phyloP scores from a whole-genome alignment of 2,113 vertebrate species.

The Laterallus jamaicensis region DNA sequence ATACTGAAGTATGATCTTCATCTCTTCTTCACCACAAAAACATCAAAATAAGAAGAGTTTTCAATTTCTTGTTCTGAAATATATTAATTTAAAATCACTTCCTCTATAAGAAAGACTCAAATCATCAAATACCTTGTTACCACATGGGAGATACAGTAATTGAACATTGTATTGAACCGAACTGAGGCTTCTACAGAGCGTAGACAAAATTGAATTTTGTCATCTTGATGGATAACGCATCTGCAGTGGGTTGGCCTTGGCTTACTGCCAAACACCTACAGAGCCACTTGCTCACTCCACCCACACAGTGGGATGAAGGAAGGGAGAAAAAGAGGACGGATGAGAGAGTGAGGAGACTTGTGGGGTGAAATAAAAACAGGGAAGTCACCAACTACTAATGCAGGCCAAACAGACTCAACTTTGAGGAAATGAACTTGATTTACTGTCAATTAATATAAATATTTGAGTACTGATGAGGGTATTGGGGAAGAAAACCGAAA shows the following conservation, averaged over 20 bases:
- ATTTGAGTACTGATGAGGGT: neutral
- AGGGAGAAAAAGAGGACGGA: neutral
- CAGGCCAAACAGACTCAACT: neutral
- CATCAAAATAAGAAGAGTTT: neutral
- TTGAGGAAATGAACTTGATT: neutral
- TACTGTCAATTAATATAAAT: neutral
- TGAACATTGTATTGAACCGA: constrained; percentile 41
- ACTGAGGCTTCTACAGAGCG: neutral
- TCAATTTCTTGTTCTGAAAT: constrained; percentile 21
- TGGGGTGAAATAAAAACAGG: neutral
- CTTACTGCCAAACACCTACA: neutral
- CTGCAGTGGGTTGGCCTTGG: neutral
- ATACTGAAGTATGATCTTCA: neutral
- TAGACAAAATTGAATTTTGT: constrained; percentile 45
- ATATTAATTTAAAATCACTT: constrained; percentile 34
- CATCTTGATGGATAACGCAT: constrained; percentile 29
- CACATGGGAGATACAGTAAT: constrained; percentile 18
- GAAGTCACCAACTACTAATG: neutral
- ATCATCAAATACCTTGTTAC: constrained; percentile 1
- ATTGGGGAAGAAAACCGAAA: neutral
- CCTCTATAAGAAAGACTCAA: neutral
- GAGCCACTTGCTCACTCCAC: neutral
- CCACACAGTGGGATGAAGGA: rapidly evolving
- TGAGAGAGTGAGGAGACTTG: neutral
- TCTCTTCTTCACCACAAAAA: neutral